These are phyloP conservation scores for Arion vulgaris DNA, from an alignment of 1,140 invertebrate species.

Conservation along the genomic window DNA sequence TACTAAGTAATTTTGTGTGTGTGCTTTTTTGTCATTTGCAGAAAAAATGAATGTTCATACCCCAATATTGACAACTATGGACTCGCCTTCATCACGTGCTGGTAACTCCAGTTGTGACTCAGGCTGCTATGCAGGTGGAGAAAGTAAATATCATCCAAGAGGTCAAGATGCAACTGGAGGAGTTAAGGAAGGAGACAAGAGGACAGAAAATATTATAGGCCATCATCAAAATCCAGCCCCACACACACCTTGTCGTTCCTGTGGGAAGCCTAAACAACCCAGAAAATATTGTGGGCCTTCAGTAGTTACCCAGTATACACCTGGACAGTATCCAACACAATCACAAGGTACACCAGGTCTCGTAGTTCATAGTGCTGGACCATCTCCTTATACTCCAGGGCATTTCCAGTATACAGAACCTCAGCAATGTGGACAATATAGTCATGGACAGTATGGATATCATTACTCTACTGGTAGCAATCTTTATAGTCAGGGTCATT, in stretches of 20 bases:
- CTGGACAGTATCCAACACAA: constrained; percentile 21
- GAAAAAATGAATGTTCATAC: constrained; percentile 45
- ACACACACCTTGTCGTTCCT: constrained; percentile 26
- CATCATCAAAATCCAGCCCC: not conserved
- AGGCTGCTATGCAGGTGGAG: constrained; percentile 65
- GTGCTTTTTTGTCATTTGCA: constrained; percentile 35
- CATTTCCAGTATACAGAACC: constrained; percentile 4
- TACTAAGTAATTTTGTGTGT: too few species aligned
- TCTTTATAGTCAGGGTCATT: not conserved
- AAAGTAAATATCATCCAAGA: constrained; percentile 40
- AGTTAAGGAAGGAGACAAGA: not conserved
- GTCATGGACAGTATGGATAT: constrained; percentile 1
- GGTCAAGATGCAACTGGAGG: not conserved
- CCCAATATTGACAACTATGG: constrained; percentile 32
- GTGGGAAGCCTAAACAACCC: constrained; percentile 38
- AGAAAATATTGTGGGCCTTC: constrained; percentile 10
- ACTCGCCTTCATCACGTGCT: constrained; percentile 37
- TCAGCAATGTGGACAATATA: constrained; percentile 1
- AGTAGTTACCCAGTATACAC: not conserved
- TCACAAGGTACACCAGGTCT: not conserved
- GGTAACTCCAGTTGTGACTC: constrained; percentile 61
- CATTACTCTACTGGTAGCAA: not conserved
- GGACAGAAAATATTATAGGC: not conserved
- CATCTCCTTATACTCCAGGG: constrained; percentile 14
- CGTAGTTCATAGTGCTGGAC: not conserved